Percentiles rank a stretch among this genome's conserved stretches.
Evolutionary conservation across 2,888 invertebrate genomes (phyloP).

Genomic region (Pheosia tremula): DNA sequence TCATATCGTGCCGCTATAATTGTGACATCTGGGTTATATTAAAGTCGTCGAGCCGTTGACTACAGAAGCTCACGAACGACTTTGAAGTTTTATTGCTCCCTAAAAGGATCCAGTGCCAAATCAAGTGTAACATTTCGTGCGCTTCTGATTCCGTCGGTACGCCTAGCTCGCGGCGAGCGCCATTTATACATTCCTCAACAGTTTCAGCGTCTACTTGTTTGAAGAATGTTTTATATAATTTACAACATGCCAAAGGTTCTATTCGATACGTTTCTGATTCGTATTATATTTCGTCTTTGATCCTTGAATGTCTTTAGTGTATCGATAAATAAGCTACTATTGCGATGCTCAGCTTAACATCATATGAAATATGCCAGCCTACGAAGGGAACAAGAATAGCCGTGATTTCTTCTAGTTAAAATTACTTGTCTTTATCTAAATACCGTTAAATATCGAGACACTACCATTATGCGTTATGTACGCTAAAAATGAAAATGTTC

Average conservation of each 20-base stretch:
- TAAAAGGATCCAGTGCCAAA: not conserved
- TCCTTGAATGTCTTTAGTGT: not conserved
- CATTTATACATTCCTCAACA: conserved; percentile 1
- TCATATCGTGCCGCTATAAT: not conserved
- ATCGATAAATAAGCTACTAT: not conserved
- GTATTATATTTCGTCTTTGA: conserved; percentile 4
- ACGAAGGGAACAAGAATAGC: no score
- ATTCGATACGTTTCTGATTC: not conserved
- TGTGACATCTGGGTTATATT: not conserved
- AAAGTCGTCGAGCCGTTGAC: not conserved
- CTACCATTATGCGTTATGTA: not conserved
- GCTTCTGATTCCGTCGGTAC: not conserved
- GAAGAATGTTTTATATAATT: not conserved
- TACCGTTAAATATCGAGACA: no score
- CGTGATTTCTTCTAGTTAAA: no score
- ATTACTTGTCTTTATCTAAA: no score
- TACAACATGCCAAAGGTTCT: not conserved
- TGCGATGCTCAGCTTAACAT: not conserved
- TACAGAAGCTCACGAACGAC: not conserved
- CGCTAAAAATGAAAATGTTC: conserved; percentile 18
- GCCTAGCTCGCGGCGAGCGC: not conserved
- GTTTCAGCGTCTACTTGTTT: conserved; percentile 1
- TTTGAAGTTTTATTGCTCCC: conserved; percentile 4
- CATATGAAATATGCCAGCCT: not conserved
- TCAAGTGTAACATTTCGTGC: not conserved